Base-by-base conservation (phyloP, 2,113 vertebrate genomes). In the Megalops atlanticus region DNA sequence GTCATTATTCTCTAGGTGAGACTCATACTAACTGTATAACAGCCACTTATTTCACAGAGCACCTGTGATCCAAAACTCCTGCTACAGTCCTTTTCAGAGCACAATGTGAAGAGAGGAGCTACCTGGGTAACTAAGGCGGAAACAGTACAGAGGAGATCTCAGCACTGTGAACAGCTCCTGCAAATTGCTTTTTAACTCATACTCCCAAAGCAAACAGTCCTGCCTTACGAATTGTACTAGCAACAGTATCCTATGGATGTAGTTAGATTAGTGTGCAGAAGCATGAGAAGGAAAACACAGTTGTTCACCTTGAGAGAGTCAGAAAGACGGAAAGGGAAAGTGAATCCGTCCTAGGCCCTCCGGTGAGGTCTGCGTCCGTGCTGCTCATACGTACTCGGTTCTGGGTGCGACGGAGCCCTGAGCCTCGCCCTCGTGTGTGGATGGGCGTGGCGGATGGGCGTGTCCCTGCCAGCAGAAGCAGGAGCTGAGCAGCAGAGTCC, bases 401-500 rank as follows among this genome's bases (percentile, higher is more conserved):
- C 8, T 47, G 47, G 40, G 47, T 21, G 43, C 45, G 3, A 31
- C 2, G 39, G 78, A 79, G 33, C n/a, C 39, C 43, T 47, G 12
- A 10, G 40, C 33, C 40, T 45, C 24, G 0, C 2, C 11, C 0
- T 27, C 69, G n/a, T 72, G 35, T 74, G 74, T 79, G 36, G 47
- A 1, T 0, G 74, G 80, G 24, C 79, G 39, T 2, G 79, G 10
- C 21, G 82, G 36, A 49, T 41, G 8, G 77, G 11, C 2, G 71
- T 84, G 49, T 16, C 74, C 74, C 33, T 83, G 80, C 18, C 74
- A 24, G 41, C 54, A 90, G 10, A 87, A 80, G 45, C 90, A 88
- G 5, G 89, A 89, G 38, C 52, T 74, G 52, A 89, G 68, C 6
- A 91, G 74, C 31, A 90, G 76, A 45, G 71, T 80, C 74, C 90